phyloP scores from a whole-genome alignment of 2,113 vertebrate genomes.

The Lycaon pictus region DNA sequence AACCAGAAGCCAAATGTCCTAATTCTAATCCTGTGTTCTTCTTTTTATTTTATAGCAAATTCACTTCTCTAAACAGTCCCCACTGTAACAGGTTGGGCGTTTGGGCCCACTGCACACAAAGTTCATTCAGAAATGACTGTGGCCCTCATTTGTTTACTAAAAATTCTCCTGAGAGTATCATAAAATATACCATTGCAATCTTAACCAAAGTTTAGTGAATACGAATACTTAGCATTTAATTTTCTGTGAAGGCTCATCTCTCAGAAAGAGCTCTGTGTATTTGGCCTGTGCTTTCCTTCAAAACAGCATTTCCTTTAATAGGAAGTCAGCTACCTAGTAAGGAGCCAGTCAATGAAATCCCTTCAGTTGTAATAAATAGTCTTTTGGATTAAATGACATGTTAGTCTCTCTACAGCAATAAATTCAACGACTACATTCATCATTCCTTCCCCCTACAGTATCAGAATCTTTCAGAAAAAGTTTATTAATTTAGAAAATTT shows the following conservation, averaged over 20 bases:
- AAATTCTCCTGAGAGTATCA: background rate
- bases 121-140: background rate
- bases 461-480: background rate
- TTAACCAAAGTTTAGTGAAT: background rate
- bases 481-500: background rate
- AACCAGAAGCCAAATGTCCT: background rate
- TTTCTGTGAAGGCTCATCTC: background rate
- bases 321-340: background rate
- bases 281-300: background rate
- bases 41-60: background rate
- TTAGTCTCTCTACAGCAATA: background rate
- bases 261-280: background rate
- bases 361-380: background rate
- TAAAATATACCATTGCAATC: background rate
- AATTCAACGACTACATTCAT: background rate
- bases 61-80: background rate
- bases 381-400: background rate
- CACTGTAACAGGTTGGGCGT: background rate
- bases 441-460: background rate
- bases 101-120: rapidly evolving
- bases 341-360: background rate
- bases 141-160: background rate
- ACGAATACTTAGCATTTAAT: background rate
- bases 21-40: background rate
- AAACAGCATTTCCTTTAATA: background rate